Evolutionary conservation across 2,888 invertebrate species (phyloP).

Genomic region (Pachymerium ferrugineum): DNA sequence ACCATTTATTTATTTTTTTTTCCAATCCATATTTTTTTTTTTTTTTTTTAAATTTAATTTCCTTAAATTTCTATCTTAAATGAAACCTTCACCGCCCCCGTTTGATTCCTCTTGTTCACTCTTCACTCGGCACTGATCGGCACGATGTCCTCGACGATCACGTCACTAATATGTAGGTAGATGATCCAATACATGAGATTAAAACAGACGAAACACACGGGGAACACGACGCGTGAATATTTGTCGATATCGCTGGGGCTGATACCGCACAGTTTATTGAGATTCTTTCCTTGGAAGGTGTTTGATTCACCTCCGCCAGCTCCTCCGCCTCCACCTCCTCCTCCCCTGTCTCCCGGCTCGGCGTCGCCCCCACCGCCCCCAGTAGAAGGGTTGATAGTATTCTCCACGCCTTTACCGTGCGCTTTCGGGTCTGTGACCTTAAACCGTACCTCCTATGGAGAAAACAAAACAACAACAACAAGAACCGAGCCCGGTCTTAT

Average conservation of each 20-base stretch:
- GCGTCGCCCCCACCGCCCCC: constrained; percentile 32
- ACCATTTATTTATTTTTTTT: constrained; percentile 12
- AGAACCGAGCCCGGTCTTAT: background rate
- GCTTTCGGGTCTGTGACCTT: constrained; percentile 91
- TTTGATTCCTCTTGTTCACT: background rate
- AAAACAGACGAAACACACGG: constrained; percentile 97
- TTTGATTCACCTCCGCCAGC: constrained; percentile 15
- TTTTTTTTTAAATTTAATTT: background rate
- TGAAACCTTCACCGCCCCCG: background rate
- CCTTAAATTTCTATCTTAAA: background rate
- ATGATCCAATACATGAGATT: constrained; percentile 98
- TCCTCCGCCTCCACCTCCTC: constrained; percentile 28
- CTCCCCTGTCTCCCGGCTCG: constrained; percentile 17
- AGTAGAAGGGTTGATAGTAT: constrained; percentile 61
- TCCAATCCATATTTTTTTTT: background rate
- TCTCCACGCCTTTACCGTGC: constrained; percentile 85
- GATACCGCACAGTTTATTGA: constrained; percentile 81
- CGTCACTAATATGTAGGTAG: constrained; percentile 91
- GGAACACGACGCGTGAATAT: constrained; percentile 96
- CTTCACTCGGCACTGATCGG: constrained; percentile 54
- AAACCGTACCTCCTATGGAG: constrained; percentile 82
- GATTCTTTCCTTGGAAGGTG: constrained; percentile 59
- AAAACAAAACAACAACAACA: constrained; percentile 46
- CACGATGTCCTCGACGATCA: constrained; percentile 88
- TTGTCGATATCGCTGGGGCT: constrained; percentile 98